Evolutionary conservation across 2,113 vertebrate genomes (phyloP).

Genomic region (Zosterops japonicus): DNA sequence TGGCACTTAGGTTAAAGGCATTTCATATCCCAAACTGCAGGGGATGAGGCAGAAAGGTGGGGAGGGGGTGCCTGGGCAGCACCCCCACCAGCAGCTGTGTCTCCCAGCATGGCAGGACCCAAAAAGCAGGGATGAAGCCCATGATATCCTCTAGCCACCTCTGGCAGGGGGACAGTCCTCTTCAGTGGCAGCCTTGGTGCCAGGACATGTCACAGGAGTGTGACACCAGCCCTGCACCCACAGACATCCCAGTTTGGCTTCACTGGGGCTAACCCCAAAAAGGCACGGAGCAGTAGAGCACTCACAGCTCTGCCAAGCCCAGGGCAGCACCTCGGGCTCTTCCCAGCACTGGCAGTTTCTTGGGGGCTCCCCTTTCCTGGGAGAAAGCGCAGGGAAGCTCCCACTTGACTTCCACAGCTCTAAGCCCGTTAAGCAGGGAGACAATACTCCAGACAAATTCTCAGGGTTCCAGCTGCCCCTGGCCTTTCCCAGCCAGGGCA

Average conservation of each 20-base stretch:
- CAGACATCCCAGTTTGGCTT: background rate
- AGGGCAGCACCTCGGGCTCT: background rate
- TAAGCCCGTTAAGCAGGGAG: background rate
- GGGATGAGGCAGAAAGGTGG: background rate
- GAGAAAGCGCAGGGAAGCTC: background rate
- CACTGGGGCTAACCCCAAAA: fast-evolving
- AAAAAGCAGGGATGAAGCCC: background rate
- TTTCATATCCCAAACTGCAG: background rate
- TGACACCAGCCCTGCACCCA: background rate
- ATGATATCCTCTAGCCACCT: background rate
- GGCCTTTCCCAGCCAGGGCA: background rate
- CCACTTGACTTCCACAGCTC: background rate
- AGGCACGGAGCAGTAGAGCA: fast-evolving
- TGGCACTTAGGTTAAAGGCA: background rate
- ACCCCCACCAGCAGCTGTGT: background rate
- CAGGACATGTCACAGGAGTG: background rate
- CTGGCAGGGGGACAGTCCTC: background rate
- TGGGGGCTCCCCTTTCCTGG: background rate
- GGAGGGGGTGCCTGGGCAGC: background rate
- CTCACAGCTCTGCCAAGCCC: background rate
- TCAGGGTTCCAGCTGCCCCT: background rate
- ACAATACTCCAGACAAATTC: background rate
- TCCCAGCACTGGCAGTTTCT: background rate
- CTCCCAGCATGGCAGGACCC: fast-evolving
- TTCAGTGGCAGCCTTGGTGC: fast-evolving